Conservation (phyloP, 1,140 invertebrate genomes). For the Drosophila santomea region DNA sequence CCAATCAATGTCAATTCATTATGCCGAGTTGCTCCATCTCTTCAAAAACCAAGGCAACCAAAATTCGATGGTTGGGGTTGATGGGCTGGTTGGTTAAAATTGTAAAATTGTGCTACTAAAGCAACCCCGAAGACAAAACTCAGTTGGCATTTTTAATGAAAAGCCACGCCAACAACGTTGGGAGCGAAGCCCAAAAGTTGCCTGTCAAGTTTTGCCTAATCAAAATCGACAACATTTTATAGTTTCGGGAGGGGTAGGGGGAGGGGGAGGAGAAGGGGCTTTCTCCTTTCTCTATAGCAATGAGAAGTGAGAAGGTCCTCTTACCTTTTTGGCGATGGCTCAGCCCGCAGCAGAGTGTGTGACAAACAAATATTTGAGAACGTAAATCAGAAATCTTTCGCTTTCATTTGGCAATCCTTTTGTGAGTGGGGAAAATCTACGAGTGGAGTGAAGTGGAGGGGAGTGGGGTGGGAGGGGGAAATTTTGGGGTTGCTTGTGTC, state of each 20-base stretch:
- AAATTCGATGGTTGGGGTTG: not conserved
- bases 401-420: conserved; percentile 83
- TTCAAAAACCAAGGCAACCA: conserved; percentile 65
- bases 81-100: no score
- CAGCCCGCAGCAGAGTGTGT: conserved; percentile 49
- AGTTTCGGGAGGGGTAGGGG: conserved; percentile 21
- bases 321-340: conserved; percentile 13
- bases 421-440: conserved; percentile 25
- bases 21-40: conserved; percentile 37
- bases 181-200: conserved; percentile 51
- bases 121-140: conserved; percentile 63
- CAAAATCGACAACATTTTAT: conserved; percentile 83
- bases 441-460: not conserved
- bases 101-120: conserved; percentile 26
- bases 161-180: conserved; percentile 61
- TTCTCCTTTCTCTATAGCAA: not conserved
- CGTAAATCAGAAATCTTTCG: conserved; percentile 82
- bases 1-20: conserved; percentile 85
- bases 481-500: conserved; percentile 8
- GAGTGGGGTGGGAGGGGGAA: no score
- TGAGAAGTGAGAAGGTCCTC: not conserved
- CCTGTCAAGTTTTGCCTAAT: conserved; percentile 79
- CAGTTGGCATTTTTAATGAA: conserved; percentile 79
- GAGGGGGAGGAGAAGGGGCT: no score
- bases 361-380: conserved; percentile 83